Base-by-base conservation (phyloP, 2,113 vertebrate genomes). In the Mesitornis unicolor region DNA sequence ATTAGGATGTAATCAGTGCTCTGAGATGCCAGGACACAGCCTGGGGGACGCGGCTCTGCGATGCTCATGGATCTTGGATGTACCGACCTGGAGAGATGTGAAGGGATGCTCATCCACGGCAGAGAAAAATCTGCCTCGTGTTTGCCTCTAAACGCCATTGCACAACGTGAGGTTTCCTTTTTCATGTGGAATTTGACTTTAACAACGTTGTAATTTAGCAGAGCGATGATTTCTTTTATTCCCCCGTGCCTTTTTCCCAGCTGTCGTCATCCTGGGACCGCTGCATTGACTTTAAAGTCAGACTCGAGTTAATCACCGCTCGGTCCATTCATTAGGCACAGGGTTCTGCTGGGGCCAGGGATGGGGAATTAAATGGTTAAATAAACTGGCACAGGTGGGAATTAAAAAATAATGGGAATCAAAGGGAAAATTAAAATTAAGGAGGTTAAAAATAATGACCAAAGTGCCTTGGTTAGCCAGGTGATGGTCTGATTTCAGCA, bases 41-140 rank as follows among this genome's bases (percentile, higher is more conserved):
- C 2, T 1, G 24, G 69, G 70, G 71, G 31, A 35, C 43, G 1
- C 2, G 8, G 33, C 31, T 59, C n/a, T 5, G 40, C 0, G 7
- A 2, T 28, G 67, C 63, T 38, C 7, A 1, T 25, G 89, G 47
- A 26, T 4, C 51, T 38, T 29, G 63, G 56, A 7, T 18, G 6
- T 26, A 16, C 38, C 59, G 77, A 31, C 60, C 93, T 79, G 90
- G 65, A 53, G 79, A 47, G 71, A 13, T 4, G 0, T 4, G 71
- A 51, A 15, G 59, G 71, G 76, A 18, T 6, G 21, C 1, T 3
- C 5, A 51, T 56, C 86, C 73, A 6, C 4, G 2, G 73, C 82
- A 22, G 68, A 74, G 50, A 38, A 69, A 79, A 92, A 33, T 38
- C 83, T 50, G 68, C 68, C 51, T 53, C 54, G 60, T 53, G 71